phyloP scores from a whole-genome alignment of 2,113 vertebrate genomes.

The Oncorhynchus gorbuscha region DNA sequence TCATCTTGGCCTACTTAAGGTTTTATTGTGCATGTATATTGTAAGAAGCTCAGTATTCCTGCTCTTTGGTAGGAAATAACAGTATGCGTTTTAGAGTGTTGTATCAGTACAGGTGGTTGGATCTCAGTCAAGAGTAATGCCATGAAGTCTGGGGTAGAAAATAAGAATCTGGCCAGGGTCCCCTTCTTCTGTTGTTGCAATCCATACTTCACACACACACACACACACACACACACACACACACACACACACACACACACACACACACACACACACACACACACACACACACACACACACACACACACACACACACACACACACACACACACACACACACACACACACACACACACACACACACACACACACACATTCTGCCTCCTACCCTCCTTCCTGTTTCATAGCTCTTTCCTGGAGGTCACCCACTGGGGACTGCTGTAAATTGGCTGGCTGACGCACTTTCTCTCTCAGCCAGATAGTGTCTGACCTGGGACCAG shows the following conservation, averaged over 20 bases:
- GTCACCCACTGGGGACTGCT: conserved; percentile 49
- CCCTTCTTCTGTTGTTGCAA: conserved; percentile 13
- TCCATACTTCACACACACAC: background rate
- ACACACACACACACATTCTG: conserved; percentile 10
- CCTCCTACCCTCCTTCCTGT: background rate
- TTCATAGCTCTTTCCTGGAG: conserved; percentile 25
- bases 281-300: conserved; percentile 12
- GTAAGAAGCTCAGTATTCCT: conserved; percentile 53
- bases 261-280: conserved; percentile 15
- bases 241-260: conserved; percentile 14
- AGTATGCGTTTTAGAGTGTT: conserved; percentile 50
- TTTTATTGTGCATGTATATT: conserved; percentile 65
- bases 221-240: conserved; percentile 31
- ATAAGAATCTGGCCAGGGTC: conserved; percentile 53
- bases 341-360: conserved; percentile 29
- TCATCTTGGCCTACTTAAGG: conserved; percentile 70
- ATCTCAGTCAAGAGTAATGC: conserved; percentile 62
- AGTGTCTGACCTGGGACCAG: conserved; percentile 46
- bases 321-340: conserved; percentile 4
- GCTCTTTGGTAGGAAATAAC: conserved; percentile 56
- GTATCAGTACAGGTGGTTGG: conserved; percentile 61
- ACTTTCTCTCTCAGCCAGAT: conserved; percentile 51
- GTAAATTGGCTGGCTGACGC: conserved; percentile 60
- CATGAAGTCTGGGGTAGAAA: conserved; percentile 51
- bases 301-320: conserved; percentile 30